A percentile compares a stretch with the other conserved stretches of the same genome.
These are phyloP conservation scores for Suricata suricatta DNA, from an alignment of 2,113 vertebrate species.

Conservation along the genomic window DNA sequence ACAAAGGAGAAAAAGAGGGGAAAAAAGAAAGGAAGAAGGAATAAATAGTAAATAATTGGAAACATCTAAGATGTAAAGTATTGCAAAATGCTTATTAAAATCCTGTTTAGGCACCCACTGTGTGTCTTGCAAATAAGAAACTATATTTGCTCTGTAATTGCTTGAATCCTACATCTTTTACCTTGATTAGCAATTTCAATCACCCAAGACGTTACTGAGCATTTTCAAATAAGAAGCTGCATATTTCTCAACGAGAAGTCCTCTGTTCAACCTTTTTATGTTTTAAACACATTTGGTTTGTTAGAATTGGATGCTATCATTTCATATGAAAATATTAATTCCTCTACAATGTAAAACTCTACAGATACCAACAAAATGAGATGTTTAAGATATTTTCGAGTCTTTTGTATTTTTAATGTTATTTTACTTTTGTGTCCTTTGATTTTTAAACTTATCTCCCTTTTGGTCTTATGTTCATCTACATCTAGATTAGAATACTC, in stretches of 20 bases:
- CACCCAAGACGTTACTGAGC: constrained; percentile 69
- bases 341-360: background rate
- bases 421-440: background rate
- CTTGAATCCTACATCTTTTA: constrained; percentile 73
- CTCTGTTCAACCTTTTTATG: constrained; percentile 71
- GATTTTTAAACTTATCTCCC: background rate
- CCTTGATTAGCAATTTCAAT: constrained; percentile 81
- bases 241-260: constrained; percentile 61
- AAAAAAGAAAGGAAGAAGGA: background rate
- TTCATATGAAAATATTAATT: constrained; percentile 31
- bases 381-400: background rate
- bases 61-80: constrained; percentile 23
- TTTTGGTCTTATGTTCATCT: constrained; percentile 14
- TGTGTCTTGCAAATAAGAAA: constrained; percentile 67
- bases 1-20: background rate
- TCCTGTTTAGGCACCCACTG: constrained; percentile 38
- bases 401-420: constrained; percentile 20
- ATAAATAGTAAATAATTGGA: constrained; percentile 5
- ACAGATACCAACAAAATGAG: background rate
- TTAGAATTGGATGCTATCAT: background rate
- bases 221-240: constrained; percentile 72
- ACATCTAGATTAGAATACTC: background rate
- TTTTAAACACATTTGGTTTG: constrained; percentile 49
- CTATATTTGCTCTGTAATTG: constrained; percentile 72
- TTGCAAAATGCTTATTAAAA: constrained; percentile 64